A percentile compares a stretch with the other conserved stretches of the same genome.
phyloP scores from a whole-genome alignment of 2,888 invertebrate genomes.

The Eilema depressum region DNA sequence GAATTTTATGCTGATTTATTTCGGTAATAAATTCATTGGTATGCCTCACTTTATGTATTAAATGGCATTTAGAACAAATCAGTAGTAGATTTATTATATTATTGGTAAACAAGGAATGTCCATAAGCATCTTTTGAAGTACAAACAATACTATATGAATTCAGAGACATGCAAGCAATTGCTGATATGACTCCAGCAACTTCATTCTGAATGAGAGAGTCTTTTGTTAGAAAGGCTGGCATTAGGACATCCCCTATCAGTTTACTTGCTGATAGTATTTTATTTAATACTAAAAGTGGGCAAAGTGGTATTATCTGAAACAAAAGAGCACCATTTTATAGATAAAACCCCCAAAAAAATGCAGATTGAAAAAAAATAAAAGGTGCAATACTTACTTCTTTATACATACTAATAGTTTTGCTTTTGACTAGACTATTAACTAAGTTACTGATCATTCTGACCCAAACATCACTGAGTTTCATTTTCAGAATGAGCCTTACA shows the following conservation, averaged over 20 bases:
- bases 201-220: conserved; percentile 64
- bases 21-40: conserved; percentile 41
- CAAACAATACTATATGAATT: conserved; percentile 62
- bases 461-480: conserved; percentile 60
- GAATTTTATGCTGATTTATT: conserved; percentile 52
- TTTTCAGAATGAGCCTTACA: conserved; percentile 56
- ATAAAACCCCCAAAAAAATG: no score
- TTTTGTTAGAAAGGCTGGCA: conserved; percentile 76
- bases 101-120: conserved; percentile 65
- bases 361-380: no score
- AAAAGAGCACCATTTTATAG: conserved; percentile 21
- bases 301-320: conserved; percentile 73
- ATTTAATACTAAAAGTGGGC: conserved; percentile 70
- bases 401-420: conserved; percentile 52
- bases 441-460: conserved; percentile 55
- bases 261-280: conserved; percentile 73
- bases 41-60: conserved; percentile 37
- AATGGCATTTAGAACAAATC: conserved; percentile 75
- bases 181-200: conserved; percentile 63
- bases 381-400: conserved; percentile 46
- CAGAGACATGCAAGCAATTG: conserved; percentile 72
- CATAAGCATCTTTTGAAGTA: conserved; percentile 44
- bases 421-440: conserved; percentile 56
- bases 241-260: conserved; percentile 75
- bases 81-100: conserved; percentile 58